A percentile compares a stretch with the other conserved stretches of the same genome.
These are phyloP conservation scores for Heterodera carotae DNA, from an alignment of 1,140 invertebrate species.

Conservation along the genomic window DNA sequence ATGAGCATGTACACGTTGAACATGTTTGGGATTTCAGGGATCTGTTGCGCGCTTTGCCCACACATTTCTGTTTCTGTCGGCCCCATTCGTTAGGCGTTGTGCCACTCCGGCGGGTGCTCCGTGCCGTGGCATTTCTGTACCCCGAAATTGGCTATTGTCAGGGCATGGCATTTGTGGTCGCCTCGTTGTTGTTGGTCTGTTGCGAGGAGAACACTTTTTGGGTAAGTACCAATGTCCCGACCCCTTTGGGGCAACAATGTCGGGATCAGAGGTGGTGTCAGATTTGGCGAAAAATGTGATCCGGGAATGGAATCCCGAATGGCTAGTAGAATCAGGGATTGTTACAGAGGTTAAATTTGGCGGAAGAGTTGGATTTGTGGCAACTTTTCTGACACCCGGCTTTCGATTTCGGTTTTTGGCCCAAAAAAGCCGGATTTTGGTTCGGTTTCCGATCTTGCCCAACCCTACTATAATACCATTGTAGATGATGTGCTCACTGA, in stretches of 20 bases:
- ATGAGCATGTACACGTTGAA: too few species aligned
- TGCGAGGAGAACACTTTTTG: constrained; percentile 99
- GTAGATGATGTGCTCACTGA: constrained; percentile 82
- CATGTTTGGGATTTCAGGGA: constrained; percentile 73
- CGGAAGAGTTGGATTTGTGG: too few species aligned
- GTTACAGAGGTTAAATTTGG: too few species aligned
- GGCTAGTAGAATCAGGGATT: too few species aligned
- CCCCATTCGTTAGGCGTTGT: constrained; percentile 83
- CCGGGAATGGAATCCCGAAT: too few species aligned
- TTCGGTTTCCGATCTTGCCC: too few species aligned
- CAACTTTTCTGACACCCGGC: too few species aligned
- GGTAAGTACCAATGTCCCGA: constrained; percentile 71
- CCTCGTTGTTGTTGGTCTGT: constrained; percentile 87
- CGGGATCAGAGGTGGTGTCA: too few species aligned
- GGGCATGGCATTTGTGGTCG: constrained; percentile 69
- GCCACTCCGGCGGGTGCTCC: constrained; percentile 82
- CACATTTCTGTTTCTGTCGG: constrained; percentile 93
- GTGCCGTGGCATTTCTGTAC: constrained; percentile 93
- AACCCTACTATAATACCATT: background rate
- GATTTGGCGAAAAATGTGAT: too few species aligned
- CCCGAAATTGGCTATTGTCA: constrained; percentile 98
- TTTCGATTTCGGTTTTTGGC: too few species aligned
- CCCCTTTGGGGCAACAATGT: too few species aligned
- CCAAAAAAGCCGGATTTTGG: too few species aligned
- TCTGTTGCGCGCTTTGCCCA: constrained; percentile 89